phyloP scores from a whole-genome alignment of 2,797 vertebrate genomes.

The Chaetophractus vellerosus region DNA sequence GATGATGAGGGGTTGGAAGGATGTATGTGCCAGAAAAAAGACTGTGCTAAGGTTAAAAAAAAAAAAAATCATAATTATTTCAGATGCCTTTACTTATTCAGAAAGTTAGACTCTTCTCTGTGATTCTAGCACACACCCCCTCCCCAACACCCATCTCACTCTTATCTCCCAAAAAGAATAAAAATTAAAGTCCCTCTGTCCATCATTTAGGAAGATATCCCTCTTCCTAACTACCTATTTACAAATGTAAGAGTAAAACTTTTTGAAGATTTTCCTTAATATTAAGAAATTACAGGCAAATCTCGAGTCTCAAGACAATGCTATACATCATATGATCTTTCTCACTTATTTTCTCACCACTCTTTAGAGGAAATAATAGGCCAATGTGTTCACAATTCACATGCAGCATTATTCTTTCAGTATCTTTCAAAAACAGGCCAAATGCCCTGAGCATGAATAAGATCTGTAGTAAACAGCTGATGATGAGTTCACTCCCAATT shows the following conservation, averaged over 20 bases:
- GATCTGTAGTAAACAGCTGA: constrained; percentile 57
- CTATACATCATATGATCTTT: neutral
- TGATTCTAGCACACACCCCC: neutral
- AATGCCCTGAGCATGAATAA: constrained; percentile 61
- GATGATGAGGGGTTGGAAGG: neutral
- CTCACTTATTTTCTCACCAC: constrained; percentile 26
- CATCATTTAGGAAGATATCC: neutral
- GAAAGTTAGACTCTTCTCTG: neutral
- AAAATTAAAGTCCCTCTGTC: neutral
- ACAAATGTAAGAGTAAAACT: neutral
- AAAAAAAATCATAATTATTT: neutral
- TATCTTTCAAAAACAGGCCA: constrained; percentile 65
- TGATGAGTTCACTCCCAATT: constrained; percentile 62
- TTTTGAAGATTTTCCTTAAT: constrained; percentile 38
- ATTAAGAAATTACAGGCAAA: constrained; percentile 48
- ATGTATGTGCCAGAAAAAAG: neutral
- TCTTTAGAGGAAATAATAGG: constrained; percentile 37
- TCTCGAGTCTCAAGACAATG: neutral
- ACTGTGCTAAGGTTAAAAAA: neutral
- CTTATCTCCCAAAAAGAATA: constrained; percentile 26
- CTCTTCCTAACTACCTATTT: neutral
- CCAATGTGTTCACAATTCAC: constrained; percentile 37
- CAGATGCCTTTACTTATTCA: neutral
- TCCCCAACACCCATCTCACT: neutral
- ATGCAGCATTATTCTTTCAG: constrained; percentile 49